Conservation (phyloP, 1,140 invertebrate genomes). For the Tetranychus cinnabarinus region DNA sequence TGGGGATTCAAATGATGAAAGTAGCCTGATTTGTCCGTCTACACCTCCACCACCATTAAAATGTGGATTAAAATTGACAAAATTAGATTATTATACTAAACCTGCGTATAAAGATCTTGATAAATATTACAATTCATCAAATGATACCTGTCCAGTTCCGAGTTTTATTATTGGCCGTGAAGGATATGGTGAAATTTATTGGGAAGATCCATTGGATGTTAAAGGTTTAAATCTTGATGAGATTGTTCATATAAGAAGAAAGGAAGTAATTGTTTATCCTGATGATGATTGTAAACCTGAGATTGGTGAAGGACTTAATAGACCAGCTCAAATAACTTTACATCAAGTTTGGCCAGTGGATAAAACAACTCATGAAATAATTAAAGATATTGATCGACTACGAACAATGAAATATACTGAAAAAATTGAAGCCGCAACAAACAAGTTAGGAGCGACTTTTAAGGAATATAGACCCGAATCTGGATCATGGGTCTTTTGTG, state of each 20-base stretch:
- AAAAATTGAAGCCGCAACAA: conserved; percentile 55
- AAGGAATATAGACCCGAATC: conserved; percentile 82
- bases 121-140: conserved; percentile 28
- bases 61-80: conserved; percentile 15
- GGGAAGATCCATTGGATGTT: conserved; percentile 63
- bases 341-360: conserved; percentile 84
- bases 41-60: background rate
- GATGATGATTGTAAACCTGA: conserved; percentile 42
- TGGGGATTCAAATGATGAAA: background rate
- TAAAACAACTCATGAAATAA: conserved; percentile 49
- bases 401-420: conserved; percentile 60
- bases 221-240: conserved; percentile 66
- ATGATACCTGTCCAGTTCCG: conserved; percentile 58
- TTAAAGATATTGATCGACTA: conserved; percentile 51
- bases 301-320: conserved; percentile 63
- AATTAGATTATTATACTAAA: conserved; percentile 62
- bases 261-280: conserved; percentile 38
- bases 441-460: conserved; percentile 64
- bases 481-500: conserved; percentile 76
- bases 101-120: conserved; percentile 50
- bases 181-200: conserved; percentile 78
- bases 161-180: conserved; percentile 68
- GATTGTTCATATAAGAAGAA: conserved; percentile 37
- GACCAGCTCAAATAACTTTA: conserved; percentile 65
- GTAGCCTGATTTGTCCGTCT: background rate